Base-by-base conservation (phyloP, 2,888 invertebrate genomes). In the Laothoe populi region DNA sequence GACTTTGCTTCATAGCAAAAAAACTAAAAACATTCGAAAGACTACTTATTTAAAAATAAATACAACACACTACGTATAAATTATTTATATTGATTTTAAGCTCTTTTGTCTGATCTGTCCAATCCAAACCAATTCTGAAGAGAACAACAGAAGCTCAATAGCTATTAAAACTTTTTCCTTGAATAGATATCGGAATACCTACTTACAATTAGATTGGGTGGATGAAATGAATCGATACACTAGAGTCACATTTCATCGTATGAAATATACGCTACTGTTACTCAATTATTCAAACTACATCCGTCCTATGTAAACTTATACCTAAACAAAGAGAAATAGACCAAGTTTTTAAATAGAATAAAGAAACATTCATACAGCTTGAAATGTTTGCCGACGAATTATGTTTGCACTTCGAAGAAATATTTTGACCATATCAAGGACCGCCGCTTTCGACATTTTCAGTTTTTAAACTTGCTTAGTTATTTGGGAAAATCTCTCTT, bases 251-350 rank as follows among this genome's bases (percentile, higher is more conserved):
- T 23, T 23, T 21, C 11, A 40, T 4, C 23, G 31, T 40, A 23
- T 40, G 53, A 19, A 31, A 53, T 16, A 10, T 31, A 4, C 11
- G 11, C 35, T 49, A 49, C 26, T 53, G 35, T 11, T 53, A 53
- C 35, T 31, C 53, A 53, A 53, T 11, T 53, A 53, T 53, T 31
- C 53, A 53, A 53, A 53, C 35, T 35, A 53, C 35, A 53, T 31
- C 49, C 53, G n/a, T 35, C 53, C 53, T 53, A 35, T 53, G 53
- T 53, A 53, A 53, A 53, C 53, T 2, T 35, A 19, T 35, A n/a
- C n/a, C n/a, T n/a, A 49, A n/a, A 53, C 19, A 19, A 44, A 26
- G 10, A 11, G 10, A 26, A 53, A 53, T 11, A 35, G 19, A 60
- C 62, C 44, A 13, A 31, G 31, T 59, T 59, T 45, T 24, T 31